phyloP scores from a whole-genome alignment of 53 echinoderm and acorn worm genomes.

The Pentamera pediparva region DNA sequence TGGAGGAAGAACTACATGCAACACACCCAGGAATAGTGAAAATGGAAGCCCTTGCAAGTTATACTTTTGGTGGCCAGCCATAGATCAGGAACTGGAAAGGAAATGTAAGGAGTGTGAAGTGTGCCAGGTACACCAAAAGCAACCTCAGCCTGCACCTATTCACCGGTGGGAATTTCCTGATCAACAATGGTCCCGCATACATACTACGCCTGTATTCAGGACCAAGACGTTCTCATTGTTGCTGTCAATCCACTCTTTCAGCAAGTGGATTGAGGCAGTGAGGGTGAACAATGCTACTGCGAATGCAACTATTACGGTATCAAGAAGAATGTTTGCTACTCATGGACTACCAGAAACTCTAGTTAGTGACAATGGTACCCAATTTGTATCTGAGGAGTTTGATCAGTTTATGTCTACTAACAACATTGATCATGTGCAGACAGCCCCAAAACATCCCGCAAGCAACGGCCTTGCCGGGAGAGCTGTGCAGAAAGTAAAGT shows the following conservation, averaged over 20 bases:
- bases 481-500: conserved; percentile 38
- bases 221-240: conserved; percentile 8
- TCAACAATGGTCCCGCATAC: conserved; percentile 26
- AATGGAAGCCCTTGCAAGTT: conserved; percentile 47
- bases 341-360: conserved; percentile 34
- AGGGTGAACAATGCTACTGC: conserved; percentile 20
- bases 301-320: conserved; percentile 21
- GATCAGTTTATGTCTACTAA: conserved; percentile 6
- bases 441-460: conserved; percentile 39
- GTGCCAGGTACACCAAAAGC: conserved; percentile 38
- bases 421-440: conserved; percentile 34
- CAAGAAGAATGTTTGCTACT: conserved; percentile 44
- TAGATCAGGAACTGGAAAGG: conserved; percentile 27
- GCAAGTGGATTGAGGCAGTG: conserved; percentile 39
- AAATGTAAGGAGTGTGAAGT: conserved; percentile 16
- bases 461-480: conserved; percentile 48
- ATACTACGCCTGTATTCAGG: conserved; percentile 17
- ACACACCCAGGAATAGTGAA: conserved; percentile 49
- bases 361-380: conserved; percentile 36
- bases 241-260: conserved; percentile 33
- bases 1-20: conserved; percentile 39
- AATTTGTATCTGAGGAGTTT: conserved; percentile 36
- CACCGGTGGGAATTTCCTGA: conserved; percentile 58
- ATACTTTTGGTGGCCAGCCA: conserved; percentile 42
- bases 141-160: conserved; percentile 23